phyloP scores from a whole-genome alignment of 2,113 vertebrate species.

The Calidris pugnax region DNA sequence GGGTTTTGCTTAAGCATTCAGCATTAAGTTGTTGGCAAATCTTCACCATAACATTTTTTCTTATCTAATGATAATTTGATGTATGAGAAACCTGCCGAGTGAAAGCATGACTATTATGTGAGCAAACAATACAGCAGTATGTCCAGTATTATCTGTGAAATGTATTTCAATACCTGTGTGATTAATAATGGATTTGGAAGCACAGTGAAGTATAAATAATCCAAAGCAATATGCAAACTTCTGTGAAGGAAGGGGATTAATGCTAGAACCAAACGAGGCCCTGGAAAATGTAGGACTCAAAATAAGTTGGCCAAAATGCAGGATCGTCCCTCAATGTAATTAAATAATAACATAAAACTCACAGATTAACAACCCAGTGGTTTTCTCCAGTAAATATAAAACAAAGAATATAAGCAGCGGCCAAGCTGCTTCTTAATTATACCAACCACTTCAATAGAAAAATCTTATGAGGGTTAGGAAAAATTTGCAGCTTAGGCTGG shows the following conservation, averaged over 20 bases:
- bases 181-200: slow-evolving; percentile 67
- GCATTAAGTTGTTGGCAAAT: slow-evolving; percentile 62
- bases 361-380: slow-evolving; percentile 29
- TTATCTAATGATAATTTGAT: slow-evolving; percentile 71
- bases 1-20: slow-evolving; percentile 33
- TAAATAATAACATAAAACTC: slow-evolving; percentile 57
- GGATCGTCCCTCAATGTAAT: slow-evolving; percentile 18
- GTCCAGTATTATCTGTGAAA: slow-evolving; percentile 65
- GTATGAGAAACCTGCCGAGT: slow-evolving; percentile 59
- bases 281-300: slow-evolving; percentile 18
- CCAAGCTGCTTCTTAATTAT: slow-evolving; percentile 25
- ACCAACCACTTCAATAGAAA: slow-evolving; percentile 48
- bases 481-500: background rate
- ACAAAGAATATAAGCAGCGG: slow-evolving; percentile 7
- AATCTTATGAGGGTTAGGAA: background rate
- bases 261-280: background rate
- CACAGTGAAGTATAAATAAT: slow-evolving; percentile 58
- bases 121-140: slow-evolving; percentile 61
- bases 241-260: slow-evolving; percentile 41
- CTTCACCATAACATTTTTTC: slow-evolving; percentile 39
- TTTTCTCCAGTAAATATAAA: slow-evolving; percentile 56
- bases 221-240: slow-evolving; percentile 55
- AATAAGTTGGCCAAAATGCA: slow-evolving; percentile 37
- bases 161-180: slow-evolving; percentile 68
- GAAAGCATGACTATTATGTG: slow-evolving; percentile 43